Evolutionary conservation across 2,888 invertebrate genomes (phyloP), one percentile per base, ranked within the genome.

Genomic region (Caenorhabditis sp.): DNA sequence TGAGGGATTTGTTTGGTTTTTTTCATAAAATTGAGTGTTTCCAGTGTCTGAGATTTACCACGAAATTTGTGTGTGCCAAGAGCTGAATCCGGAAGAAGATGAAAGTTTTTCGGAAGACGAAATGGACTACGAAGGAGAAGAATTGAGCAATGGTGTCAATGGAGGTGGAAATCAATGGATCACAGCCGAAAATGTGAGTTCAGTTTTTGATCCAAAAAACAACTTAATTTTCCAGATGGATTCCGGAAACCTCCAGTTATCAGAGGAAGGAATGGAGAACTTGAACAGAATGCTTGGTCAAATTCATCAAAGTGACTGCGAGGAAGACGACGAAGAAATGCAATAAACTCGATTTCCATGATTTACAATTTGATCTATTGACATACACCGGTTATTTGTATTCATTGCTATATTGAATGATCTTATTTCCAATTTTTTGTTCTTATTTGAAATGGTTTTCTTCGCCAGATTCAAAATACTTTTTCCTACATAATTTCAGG

Each of bases 21-120:
- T n/a, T n/a, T n/a, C n/a, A n/a, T n/a, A n/a, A n/a, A n/a, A n/a
- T n/a, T 31, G 31, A 31, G 4, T 31, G 10, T 31, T 85, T 87
- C 17, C 81, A 89, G 89, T 94, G 78, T 91, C 92, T 71, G 89
- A 90, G 14, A 92, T 94, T 90, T 94, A 92, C 88, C 90, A 92
- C 84, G 92, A 93, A 8, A 92, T 94, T 91, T 92, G 91, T 76
- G 91, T 92, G 54, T 93, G 94, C 85, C 93, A 94, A 89, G 91
- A 92, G 19, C 89, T 94, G 70, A 93, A 94, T 90, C 94, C 93
- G 2, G 93, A 93, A 88, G 92, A 92, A 14, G 90, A 91, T 54
- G 92, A 93, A 63, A 91, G 62, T 60, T 66, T 57, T 54, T 68
- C 68, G 4, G 64, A 70, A 23, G 65, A 60, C 17, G 64, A 66